Evolutionary conservation across 2,113 vertebrate genomes (phyloP), one percentile per base, ranked within the genome.

Genomic region (Nothocercus julius): DNA sequence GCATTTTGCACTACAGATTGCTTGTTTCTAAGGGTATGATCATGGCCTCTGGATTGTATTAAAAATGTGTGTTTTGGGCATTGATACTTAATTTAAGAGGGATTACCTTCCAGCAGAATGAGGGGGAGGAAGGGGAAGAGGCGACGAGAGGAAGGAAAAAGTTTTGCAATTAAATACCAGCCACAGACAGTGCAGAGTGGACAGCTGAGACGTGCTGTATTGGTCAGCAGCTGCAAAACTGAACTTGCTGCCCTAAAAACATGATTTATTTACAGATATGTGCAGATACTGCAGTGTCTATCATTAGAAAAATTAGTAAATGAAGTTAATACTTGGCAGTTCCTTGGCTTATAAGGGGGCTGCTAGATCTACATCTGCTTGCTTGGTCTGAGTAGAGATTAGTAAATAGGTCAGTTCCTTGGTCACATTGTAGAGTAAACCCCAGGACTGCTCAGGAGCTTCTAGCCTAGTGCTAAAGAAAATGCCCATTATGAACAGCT

Each of bases 241-340:
- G 38, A 62, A 2, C 4, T 36, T 18, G 2, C 32, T 63, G 19
- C 4, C 5, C 7, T 5, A 7, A 40, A 64, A 19, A 0, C 3
- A 2, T 1, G 13, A 2, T 8, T 18, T 34, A 16, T 11, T 40
- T 63, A 38, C 22, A 30, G 72, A n/a, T 56, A 14, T 0, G 6
- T 70, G 11, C 8, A 5, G 3, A 20, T n/a, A 5, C 17, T 81
- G 22, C 40, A 0, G 0, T 4, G 11, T 54, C 7, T 93, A 2
- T 11, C 6, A 7, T 4, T 0, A 28, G 17, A 30, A 2, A 73
- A 68, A 13, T 9, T 6, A 7, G 27, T 73, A 17, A 45, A 17
- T 85, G 36, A 45, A 27, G 1, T 13, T 8, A 19, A 7, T 2
- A 0, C 4, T 19, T 0, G n/a, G 15, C 5, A n/a, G 17, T 6